Percentiles rank a stretch among this genome's conserved stretches.
Evolutionary conservation across 1,140 invertebrate genomes (phyloP).

Genomic region (Drosophila rufa): DNA sequence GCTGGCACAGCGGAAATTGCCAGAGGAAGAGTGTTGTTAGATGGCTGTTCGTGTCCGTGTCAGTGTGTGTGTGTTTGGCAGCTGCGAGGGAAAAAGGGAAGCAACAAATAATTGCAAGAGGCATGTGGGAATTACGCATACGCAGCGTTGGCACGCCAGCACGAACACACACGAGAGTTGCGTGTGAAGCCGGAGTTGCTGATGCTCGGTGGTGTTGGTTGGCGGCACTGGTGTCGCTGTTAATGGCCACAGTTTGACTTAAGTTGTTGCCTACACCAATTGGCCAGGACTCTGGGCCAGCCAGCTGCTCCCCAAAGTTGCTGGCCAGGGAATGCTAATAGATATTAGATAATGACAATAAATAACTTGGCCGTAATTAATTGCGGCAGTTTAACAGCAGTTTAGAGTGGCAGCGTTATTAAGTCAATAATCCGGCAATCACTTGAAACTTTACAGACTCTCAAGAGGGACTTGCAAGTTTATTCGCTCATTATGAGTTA

Average conservation of each 20-base stretch:
- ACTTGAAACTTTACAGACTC: constrained; percentile 17
- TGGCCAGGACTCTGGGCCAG: constrained; percentile 23
- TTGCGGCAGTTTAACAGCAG: constrained; percentile 52
- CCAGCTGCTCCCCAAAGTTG: constrained; percentile 11
- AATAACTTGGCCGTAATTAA: constrained; percentile 77
- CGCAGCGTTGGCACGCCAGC: constrained; percentile 56
- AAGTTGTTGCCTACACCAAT: constrained; percentile 49
- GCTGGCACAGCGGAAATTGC: constrained; percentile 69
- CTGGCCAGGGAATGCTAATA: constrained; percentile 53
- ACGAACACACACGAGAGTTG: constrained; percentile 56
- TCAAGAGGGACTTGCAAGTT: background rate
- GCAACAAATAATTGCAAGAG: constrained; percentile 68
- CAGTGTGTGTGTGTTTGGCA: constrained; percentile 21
- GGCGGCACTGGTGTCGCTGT: constrained; percentile 56
- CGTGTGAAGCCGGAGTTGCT: constrained; percentile 39
- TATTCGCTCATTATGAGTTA: background rate
- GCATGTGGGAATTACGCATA: constrained; percentile 76
- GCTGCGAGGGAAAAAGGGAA: constrained; percentile 27
- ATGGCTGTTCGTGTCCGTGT: constrained; percentile 30
- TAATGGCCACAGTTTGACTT: constrained; percentile 76
- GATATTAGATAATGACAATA: constrained; percentile 76
- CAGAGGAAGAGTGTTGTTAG: constrained; percentile 79
- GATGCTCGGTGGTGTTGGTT: background rate
- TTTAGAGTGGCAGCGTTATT: constrained; percentile 63
- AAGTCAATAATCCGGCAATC: constrained; percentile 46